A percentile compares a stretch with the other conserved stretches of the same genome.
Evolutionary conservation across 1,140 invertebrate species (phyloP).

Genomic region (Mactra quadrangularis): DNA sequence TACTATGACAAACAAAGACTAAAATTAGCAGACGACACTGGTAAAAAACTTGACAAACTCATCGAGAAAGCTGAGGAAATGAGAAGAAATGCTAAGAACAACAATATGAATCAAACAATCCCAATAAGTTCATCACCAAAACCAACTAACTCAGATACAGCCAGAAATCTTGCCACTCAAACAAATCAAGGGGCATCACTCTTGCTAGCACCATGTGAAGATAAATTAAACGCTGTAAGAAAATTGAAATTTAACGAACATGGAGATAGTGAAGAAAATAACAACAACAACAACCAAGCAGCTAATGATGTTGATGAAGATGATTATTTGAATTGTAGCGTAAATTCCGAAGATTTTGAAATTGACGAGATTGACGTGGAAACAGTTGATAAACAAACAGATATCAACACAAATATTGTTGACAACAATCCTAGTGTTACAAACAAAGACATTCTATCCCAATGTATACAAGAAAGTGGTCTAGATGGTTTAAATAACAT

Average conservation of each 20-base stretch:
- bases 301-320: slow-evolving; percentile 48
- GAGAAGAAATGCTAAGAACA: slow-evolving; percentile 9
- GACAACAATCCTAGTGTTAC: background rate
- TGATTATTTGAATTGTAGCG: slow-evolving; percentile 54
- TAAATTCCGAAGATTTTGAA: slow-evolving; percentile 60
- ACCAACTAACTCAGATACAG: background rate
- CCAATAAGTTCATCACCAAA: background rate
- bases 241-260: slow-evolving; percentile 51
- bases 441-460: slow-evolving; percentile 33
- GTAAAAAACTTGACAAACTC: slow-evolving; percentile 50
- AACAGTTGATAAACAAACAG: slow-evolving; percentile 16
- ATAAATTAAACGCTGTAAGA: slow-evolving; percentile 42
- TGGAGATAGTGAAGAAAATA: slow-evolving; percentile 15
- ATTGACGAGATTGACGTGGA: slow-evolving; percentile 57
- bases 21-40: slow-evolving; percentile 43
- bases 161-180: background rate
- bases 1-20: slow-evolving; percentile 68
- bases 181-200: slow-evolving; percentile 51
- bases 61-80: slow-evolving; percentile 55
- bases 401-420: background rate
- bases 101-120: background rate
- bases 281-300: background rate
- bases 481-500: slow-evolving; percentile 9
- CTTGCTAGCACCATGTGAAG: slow-evolving; percentile 38
- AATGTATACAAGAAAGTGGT: slow-evolving; percentile 49